Base-by-base conservation (phyloP, 1,140 invertebrate species). In the Pomacea maculata region DNA sequence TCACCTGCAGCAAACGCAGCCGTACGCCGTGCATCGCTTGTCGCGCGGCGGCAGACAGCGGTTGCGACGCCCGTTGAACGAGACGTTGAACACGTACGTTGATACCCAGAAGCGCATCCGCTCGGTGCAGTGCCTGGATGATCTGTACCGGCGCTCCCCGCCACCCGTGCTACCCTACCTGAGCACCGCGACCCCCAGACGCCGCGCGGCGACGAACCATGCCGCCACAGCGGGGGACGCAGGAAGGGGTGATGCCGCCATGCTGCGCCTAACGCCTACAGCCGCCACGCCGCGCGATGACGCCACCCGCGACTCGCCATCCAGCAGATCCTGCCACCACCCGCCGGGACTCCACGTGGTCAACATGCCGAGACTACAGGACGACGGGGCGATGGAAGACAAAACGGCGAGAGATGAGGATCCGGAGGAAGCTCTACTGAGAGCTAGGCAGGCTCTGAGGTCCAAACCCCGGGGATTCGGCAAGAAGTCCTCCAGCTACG, bases 41-140 rank as follows among this genome's bases (percentile, higher is more conserved):
- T 45, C 64, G 29, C 34, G 45, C 12, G 19, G 34, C 15, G 6
- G 17, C 74, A 55, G 52, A 14, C 65, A 63, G 11, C 57, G 12
- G 17, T 61, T 65, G 21, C 54, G 75, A 52, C 55, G 70, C 5
- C 77, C 71, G 15, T 82, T 82, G 64, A 82, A 79, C 78, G 81
- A 82, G 57, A 57, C 73, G 45, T 64, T 82, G 55, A 82, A 82
- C 73, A 82, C 81, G 15, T 82, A 82, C 72, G 81, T 82, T 52
- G 81, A 82, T 64, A 82, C 81, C 9, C 63, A 67, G 78, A 82
- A 82, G 75, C 67, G 81, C 54, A 82, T 82, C 52, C 71, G 78
- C 17, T 29, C 67, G 21, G 77, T 82, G 25, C 77, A 80, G 15
- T 63, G 78, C 61, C 63, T 82, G 45, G 78, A 82, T 21, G 78